Evolutionary conservation across 2,113 vertebrate species (phyloP).

Genomic region (Capra hircus): DNA sequence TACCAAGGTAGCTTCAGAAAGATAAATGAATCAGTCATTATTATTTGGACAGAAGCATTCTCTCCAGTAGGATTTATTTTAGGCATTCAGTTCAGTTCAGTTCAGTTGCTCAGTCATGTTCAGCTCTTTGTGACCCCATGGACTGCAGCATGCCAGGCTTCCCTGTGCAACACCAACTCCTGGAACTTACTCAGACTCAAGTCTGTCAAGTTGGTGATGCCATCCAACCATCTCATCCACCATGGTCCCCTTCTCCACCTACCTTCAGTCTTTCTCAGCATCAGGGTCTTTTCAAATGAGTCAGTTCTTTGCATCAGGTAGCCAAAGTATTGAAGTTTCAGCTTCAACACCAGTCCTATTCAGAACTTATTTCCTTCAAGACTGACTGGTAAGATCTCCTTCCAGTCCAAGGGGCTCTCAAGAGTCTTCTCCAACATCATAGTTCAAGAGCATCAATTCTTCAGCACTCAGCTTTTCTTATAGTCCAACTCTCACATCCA

Average conservation of each 20-base stretch:
- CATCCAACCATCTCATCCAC: neutral
- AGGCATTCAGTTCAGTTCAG: neutral
- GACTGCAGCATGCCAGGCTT: neutral
- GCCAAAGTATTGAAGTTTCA: neutral
- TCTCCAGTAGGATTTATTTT: slow-evolving; percentile 27
- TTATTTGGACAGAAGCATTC: neutral
- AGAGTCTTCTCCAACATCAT: neutral
- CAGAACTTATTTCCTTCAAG: neutral
- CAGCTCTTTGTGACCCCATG: neutral
- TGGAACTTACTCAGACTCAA: neutral
- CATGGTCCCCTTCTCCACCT: neutral
- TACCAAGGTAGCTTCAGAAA: neutral
- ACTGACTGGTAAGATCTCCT: neutral
- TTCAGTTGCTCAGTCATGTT: neutral
- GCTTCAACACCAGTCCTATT: neutral
- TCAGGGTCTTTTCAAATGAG: neutral
- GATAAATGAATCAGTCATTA: slow-evolving; percentile 15
- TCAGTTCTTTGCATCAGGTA: neutral
- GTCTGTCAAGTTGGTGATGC: neutral
- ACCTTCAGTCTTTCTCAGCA: neutral
- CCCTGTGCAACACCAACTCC: neutral
- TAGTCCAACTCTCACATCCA: neutral
- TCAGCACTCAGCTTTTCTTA: neutral
- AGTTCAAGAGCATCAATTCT: neutral
- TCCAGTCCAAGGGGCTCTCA: neutral